Evolutionary conservation across 1,140 invertebrate species (phyloP).

Genomic region (Drosophila teissieri): DNA sequence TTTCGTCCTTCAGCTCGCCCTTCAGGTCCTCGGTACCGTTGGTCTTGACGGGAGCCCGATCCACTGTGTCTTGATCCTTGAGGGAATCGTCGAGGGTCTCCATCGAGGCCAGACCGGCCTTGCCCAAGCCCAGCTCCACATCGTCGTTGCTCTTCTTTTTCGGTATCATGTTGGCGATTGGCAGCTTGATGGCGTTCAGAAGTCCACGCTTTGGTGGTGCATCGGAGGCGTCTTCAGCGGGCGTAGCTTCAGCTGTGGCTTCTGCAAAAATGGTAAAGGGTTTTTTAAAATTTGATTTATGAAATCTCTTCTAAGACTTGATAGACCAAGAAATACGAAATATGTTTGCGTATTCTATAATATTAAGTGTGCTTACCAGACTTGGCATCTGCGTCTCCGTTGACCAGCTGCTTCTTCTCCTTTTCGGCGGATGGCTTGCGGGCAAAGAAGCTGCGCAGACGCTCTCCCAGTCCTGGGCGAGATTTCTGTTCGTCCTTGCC

Average conservation of each 20-base stretch:
- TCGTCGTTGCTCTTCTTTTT: conserved; percentile 84
- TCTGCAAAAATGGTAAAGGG: conserved; percentile 31
- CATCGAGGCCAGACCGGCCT: conserved; percentile 90
- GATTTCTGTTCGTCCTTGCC: conserved; percentile 77
- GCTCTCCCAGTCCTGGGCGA: conserved; percentile 66
- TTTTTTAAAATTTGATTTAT: not conserved
- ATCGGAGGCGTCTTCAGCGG: conserved; percentile 67
- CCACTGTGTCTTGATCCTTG: conserved; percentile 84
- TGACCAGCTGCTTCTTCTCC: conserved; percentile 64
- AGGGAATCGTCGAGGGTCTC: conserved; percentile 89
- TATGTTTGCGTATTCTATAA: too few species aligned
- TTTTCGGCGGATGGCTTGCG: conserved; percentile 75
- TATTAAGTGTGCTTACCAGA: conserved; percentile 57
- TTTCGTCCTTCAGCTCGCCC: conserved; percentile 84
- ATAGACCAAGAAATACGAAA: too few species aligned
- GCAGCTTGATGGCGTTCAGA: conserved; percentile 88
- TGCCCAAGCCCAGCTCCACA: conserved; percentile 85
- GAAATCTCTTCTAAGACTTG: not conserved
- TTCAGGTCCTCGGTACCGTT: conserved; percentile 88
- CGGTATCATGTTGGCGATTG: conserved; percentile 88
- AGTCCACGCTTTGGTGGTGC: conserved; percentile 84
- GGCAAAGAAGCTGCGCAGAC: conserved; percentile 77
- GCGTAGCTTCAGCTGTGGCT: conserved; percentile 85
- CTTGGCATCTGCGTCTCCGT: conserved; percentile 77
- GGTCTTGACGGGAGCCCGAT: conserved; percentile 84